A percentile compares a stretch with the other conserved stretches of the same genome.
phyloP scores from a whole-genome alignment of 2,113 vertebrate genomes.

The Paralichthys olivaceus region DNA sequence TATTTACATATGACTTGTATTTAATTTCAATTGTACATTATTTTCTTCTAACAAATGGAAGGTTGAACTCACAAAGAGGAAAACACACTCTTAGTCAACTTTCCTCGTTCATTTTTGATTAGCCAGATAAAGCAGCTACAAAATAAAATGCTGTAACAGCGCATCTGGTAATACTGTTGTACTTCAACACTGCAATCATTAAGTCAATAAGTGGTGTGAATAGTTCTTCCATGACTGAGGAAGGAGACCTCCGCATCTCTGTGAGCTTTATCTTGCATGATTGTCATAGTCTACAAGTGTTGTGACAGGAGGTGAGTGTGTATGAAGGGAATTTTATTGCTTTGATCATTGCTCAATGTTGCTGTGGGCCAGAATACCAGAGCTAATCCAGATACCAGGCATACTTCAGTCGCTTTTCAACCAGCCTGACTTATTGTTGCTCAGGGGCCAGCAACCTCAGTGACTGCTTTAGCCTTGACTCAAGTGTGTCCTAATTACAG shows the following conservation, averaged over 20 bases:
- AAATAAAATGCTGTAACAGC: too few relatives aligned
- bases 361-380: constrained; percentile 47
- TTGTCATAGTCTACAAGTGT: not conserved
- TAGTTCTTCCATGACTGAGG: not conserved
- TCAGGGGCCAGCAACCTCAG: not conserved
- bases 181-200: too few relatives aligned
- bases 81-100: too few relatives aligned
- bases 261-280: not conserved
- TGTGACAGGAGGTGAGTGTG: constrained; percentile 4
- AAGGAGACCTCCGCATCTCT: not conserved
- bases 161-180: too few relatives aligned
- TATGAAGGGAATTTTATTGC: constrained; percentile 1
- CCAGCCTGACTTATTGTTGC: constrained; percentile 11
- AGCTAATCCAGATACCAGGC: constrained; percentile 51
- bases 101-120: too few relatives aligned
- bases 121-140: too few relatives aligned
- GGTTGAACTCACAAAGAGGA: too few relatives aligned
- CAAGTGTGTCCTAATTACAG: not conserved
- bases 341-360: constrained; percentile 13
- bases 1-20: too few relatives aligned
- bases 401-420: constrained; percentile 28
- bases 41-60: too few relatives aligned
- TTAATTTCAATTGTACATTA: too few relatives aligned
- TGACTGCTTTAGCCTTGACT: not conserved
- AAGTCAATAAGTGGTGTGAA: not conserved